These are phyloP conservation scores for Ianthella basta DNA, from an alignment of 37 sponge, comb jelly and placozoan genomes.

Conservation along the genomic window DNA sequence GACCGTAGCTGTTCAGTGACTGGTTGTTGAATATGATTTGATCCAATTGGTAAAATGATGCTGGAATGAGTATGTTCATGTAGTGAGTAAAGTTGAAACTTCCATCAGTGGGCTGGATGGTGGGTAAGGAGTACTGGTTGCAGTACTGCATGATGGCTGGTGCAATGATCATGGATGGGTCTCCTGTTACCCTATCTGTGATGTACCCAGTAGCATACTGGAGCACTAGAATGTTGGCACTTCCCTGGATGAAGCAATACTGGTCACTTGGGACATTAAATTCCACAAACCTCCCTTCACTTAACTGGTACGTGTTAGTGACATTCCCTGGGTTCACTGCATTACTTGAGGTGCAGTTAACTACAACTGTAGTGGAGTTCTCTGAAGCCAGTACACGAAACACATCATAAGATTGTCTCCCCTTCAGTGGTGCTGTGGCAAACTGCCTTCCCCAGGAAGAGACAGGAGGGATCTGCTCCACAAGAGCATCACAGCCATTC, in stretches of 20 bases:
- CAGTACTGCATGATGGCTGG: constrained; percentile 70
- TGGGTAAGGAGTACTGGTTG: constrained; percentile 31
- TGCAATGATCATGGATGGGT: constrained; percentile 63
- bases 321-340: neutral
- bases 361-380: constrained; percentile 32
- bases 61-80: neutral
- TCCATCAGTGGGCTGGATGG: neutral
- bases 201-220: constrained; percentile 37
- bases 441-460: constrained; percentile 56
- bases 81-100: neutral
- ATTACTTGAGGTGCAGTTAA: constrained; percentile 23
- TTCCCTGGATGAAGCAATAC: constrained; percentile 49
- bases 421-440: constrained; percentile 33
- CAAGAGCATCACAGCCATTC: constrained; percentile 47
- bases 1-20: neutral
- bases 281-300: constrained; percentile 31
- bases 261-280: neutral
- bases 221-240: constrained; percentile 34
- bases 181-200: constrained; percentile 3
- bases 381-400: constrained; percentile 39
- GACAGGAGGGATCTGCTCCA: constrained; percentile 62
- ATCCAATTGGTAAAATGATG: neutral
- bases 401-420: constrained; percentile 24
- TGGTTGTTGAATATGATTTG: neutral
- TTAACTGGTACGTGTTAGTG: neutral